Evolutionary conservation across 2,888 invertebrate genomes (phyloP), one percentile per base, ranked within the genome.

Genomic region (Cephus pulcher): DNA sequence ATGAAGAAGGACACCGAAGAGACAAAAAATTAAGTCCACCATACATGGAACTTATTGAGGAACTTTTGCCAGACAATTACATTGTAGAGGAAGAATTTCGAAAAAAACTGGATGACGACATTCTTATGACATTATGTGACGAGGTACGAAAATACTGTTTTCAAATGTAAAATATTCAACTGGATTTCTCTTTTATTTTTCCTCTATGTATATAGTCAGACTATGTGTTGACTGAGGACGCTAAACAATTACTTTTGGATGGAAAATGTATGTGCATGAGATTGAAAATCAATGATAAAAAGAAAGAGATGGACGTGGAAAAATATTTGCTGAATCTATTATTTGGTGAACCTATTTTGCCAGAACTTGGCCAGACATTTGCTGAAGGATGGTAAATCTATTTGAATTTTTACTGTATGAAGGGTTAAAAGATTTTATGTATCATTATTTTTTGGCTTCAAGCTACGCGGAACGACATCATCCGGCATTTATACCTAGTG

Each of bases 1-100:
- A 91, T 74, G 91, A 90, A 76, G 91, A 91, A 56, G 90, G 90
- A 12, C 90, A 88, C 73, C 88, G 85, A 80, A 85, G 90, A 74
- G 90, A 91, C 40, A 91, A 91, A 80, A 88, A 86, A 74, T 83
- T 84, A 3, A 88, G 90, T 80, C 89, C 89, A 32, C 86, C 89
- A 3, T 91, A 91, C 73, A 77, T 84, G 9, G 91, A 91, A 73
- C 84, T 91, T 40, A 74, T 88, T 34, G 90, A 91, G 80, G 88
- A 89, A 77, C 80, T 91, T 74, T 78, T 91, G 37, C 80, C 86
- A 3, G 86, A 85, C 0, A 86, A 88, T 82, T 91, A 85, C 73
- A 80, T 71, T 1, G 80, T 90, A 35, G 89, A 87, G 32, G 89
- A 91, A 80, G 90, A 91, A 80, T 74, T 90, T 4, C 84, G 87